Evolutionary conservation across 2,113 vertebrate species (phyloP).

Genomic region (Propithecus coquereli): DNA sequence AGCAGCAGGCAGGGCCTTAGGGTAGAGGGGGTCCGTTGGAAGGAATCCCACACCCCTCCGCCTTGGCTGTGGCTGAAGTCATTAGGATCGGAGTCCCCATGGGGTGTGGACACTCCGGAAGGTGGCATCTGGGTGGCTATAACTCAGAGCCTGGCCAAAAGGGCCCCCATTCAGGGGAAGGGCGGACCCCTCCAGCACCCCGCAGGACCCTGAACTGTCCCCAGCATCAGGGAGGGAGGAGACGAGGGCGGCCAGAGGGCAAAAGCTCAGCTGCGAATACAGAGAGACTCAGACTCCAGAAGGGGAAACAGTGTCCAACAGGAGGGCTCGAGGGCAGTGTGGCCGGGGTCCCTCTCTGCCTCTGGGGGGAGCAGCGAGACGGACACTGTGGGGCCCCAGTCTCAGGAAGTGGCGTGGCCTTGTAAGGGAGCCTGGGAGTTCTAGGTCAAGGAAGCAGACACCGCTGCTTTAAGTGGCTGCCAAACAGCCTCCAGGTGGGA

Average conservation of each 20-base stretch:
- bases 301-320: not conserved
- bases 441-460: not conserved
- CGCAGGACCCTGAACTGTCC: not conserved
- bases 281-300: not conserved
- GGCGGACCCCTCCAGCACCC: no score
- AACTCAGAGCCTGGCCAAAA: not conserved
- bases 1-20: not conserved
- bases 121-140: not conserved
- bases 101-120: not conserved
- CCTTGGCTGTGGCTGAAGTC: not conserved
- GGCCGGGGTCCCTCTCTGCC: fast-evolving
- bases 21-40: not conserved
- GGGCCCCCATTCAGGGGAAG: not conserved
- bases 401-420: not conserved
- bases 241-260: not conserved
- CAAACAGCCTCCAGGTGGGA: not conserved
- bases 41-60: not conserved
- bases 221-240: not conserved
- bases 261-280: not conserved
- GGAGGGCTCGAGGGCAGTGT: not conserved
- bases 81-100: not conserved
- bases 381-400: not conserved
- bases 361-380: not conserved
- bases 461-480: not conserved
- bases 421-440: not conserved